These are phyloP conservation scores for Toxotes chatareus DNA, from an alignment of 2,113 vertebrate genomes.

Conservation along the genomic window DNA sequence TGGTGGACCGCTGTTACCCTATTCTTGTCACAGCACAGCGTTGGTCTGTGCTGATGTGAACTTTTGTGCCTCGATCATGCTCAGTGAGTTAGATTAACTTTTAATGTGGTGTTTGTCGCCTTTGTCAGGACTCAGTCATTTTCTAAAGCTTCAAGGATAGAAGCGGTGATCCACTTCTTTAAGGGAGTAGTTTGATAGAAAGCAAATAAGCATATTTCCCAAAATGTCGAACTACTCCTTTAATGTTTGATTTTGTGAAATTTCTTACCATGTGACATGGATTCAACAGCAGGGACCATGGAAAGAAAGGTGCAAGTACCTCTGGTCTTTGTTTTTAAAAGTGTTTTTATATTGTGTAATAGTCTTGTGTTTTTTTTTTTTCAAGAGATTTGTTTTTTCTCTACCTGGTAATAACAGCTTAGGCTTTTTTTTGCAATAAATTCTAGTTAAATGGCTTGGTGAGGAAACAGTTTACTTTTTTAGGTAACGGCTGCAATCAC, in stretches of 20 bases:
- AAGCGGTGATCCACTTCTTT: constrained; percentile 21
- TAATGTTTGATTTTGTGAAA: constrained; percentile 26
- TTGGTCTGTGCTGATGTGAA: constrained; percentile 6
- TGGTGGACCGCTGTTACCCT: constrained; percentile 22
- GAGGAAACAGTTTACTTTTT: neutral
- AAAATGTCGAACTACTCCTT: constrained; percentile 1
- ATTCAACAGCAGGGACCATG: constrained; percentile 21
- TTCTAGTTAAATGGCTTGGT: constrained; percentile 23
- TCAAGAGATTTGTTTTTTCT: constrained; percentile 2
- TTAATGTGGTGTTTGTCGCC: neutral
- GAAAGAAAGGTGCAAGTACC: constrained; percentile 3
- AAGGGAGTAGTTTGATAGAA: constrained; percentile 12
- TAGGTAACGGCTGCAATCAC: neutral
- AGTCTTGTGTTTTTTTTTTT: neutral
- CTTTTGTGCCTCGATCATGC: constrained; percentile 30
- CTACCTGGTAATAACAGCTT: constrained; percentile 56
- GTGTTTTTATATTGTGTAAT: constrained; percentile 41
- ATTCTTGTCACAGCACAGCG: neutral
- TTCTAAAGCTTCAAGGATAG: constrained; percentile 16
- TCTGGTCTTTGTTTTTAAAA: constrained; percentile 37
- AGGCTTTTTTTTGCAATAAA: constrained; percentile 68
- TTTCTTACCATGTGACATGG: constrained; percentile 14
- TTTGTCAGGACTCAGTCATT: constrained; percentile 1
- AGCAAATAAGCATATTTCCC: neutral
- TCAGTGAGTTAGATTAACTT: constrained; percentile 32